These are phyloP conservation scores for Gymnoscopelus braueri DNA, from an alignment of 2,797 vertebrate genomes.

Conservation along the genomic window DNA sequence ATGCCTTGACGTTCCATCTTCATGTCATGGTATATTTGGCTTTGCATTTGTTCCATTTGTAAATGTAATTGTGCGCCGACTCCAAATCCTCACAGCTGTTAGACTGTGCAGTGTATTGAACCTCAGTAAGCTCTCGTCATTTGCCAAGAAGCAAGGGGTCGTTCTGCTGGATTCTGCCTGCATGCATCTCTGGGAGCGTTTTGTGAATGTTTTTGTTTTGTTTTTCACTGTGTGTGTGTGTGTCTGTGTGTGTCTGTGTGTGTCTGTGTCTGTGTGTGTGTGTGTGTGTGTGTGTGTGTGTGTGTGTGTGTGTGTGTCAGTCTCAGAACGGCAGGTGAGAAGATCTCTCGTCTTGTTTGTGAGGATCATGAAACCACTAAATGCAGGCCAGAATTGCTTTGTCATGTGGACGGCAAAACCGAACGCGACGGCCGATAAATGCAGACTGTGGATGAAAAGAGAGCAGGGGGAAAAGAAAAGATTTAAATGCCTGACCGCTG, in stretches of 20 bases:
- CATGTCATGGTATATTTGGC: conserved; percentile 13
- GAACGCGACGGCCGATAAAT: conserved; percentile 28
- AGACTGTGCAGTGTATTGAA: no score
- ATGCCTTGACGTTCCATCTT: conserved; percentile 16
- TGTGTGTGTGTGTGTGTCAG: background rate
- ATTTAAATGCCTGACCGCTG: conserved; percentile 30
- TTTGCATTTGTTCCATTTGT: conserved; percentile 8
- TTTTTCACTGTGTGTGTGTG: background rate
- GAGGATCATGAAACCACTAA: conserved; percentile 44
- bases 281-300: no score
- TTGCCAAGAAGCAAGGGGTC: no score
- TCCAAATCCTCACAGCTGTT: conserved; percentile 14
- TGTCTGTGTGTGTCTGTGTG: background rate
- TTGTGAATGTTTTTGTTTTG: conserved; percentile 14
- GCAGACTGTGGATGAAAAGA: conserved; percentile 21
- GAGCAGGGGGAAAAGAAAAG: conserved; percentile 10
- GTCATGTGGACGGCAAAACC: conserved; percentile 38
- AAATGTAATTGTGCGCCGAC: background rate
- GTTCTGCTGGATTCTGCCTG: background rate
- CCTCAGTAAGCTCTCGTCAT: no score
- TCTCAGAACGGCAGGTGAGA: conserved; percentile 9
- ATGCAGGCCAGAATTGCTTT: conserved; percentile 22
- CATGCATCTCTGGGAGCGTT: conserved; percentile 24
- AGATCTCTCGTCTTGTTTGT: conserved; percentile 11
- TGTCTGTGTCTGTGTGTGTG: conserved; percentile 1